Evolutionary conservation across 1,140 invertebrate species (phyloP), one percentile per base, ranked within the genome.

Genomic region (Cotesia vestalis): DNA sequence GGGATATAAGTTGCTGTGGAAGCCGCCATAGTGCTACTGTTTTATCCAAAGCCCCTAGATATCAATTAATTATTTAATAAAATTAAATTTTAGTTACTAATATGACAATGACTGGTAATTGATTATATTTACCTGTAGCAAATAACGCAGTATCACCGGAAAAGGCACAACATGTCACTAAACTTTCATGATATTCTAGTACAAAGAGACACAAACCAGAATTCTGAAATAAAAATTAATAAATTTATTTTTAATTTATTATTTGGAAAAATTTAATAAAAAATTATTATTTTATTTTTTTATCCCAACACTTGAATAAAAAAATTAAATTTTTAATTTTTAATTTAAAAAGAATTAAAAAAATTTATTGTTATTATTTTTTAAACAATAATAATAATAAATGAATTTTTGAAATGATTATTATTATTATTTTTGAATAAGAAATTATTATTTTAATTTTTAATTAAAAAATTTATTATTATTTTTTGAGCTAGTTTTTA

Each of bases 151-250:
- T 86, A 76, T 88, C 85, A 12, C 79, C 74, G 34, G 86, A 90
- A 86, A 84, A 88, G 38, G 89, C 87, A 76, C 89, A 90, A 55
- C 83, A 83, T 4, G 90, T 90, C 3, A 90, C 86, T 3, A 90
- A 84, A 66, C 87, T 88, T 63, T 88, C 85, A 73, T 90, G 90
- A 68, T 79, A 79, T 76, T 91, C 90, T 53, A 91, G 71, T 0
- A 91, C 89, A 73, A 90, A 86, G 3, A 90, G 76, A 78, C 90
- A 91, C 63, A 87, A 82, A 8, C 88, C 89, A 34, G 81, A 88
- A 84, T 79, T 87, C 89, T 82, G 77, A 83, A 88, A 27, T 27
- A 81, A 70, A 84, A 20, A 69, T 9, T 61, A 14, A 20, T 36
- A 8, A 4, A 8, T 35, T 59, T 46, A 53, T 64, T 78, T 73